Conservation (phyloP, 2,888 invertebrate species). For the Drepanosiphum platanoidis region DNA sequence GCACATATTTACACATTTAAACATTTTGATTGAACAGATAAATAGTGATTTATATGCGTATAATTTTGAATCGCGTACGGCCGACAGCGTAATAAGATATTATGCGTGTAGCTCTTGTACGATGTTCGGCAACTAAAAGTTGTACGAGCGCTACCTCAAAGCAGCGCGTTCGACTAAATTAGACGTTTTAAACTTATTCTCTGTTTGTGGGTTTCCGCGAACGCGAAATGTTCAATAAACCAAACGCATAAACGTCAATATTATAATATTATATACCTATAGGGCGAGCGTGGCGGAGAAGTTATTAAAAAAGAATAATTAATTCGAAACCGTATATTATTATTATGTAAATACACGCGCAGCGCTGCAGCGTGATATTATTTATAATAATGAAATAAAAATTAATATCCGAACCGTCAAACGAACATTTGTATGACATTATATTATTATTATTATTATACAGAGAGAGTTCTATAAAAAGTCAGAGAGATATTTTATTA, state of each 20-base stretch:
- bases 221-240: background rate
- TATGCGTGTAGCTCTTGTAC: background rate
- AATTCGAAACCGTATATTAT: background rate
- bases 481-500: too few species aligned
- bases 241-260: background rate
- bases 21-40: slow-evolving; percentile 33
- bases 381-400: background rate
- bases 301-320: background rate
- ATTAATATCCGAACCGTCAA: background rate
- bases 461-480: too few species aligned
- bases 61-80: background rate
- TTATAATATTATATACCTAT: too few species aligned
- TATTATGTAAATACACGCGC: background rate
- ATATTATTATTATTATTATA: too few species aligned
- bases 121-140: too few species aligned
- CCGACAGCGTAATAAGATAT: background rate
- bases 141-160: background rate
- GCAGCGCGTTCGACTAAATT: slow-evolving; percentile 1
- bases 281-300: background rate
- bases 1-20: background rate
- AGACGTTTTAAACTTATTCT: slow-evolving; percentile 21
- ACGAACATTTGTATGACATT: too few species aligned
- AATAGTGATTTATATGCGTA: slow-evolving; percentile 9
- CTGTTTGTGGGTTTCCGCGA: background rate
- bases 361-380: background rate